Evolutionary conservation across 2,797 vertebrate species (phyloP).

Genomic region (Alosa sapidissima): DNA sequence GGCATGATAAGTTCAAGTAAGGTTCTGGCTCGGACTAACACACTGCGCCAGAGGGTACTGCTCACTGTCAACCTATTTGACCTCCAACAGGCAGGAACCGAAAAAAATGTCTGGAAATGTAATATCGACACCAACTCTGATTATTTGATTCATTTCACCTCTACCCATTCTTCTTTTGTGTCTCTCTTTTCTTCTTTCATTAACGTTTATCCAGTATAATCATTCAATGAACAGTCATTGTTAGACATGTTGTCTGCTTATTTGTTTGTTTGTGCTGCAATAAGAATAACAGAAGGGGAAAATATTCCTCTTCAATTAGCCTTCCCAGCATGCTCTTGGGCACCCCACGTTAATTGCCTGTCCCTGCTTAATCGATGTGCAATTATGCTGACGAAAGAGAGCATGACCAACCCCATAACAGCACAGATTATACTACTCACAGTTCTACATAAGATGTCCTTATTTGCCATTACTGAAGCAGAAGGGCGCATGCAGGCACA

Average conservation of each 20-base stretch:
- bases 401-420: neutral
- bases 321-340: neutral
- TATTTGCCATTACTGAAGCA: neutral
- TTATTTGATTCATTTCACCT: neutral
- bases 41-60: neutral
- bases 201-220: neutral
- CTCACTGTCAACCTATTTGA: neutral
- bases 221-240: neutral
- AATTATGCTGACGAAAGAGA: neutral
- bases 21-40: neutral
- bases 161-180: neutral
- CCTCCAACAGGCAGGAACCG: neutral
- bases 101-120: neutral
- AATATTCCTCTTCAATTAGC: neutral
- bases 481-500: neutral
- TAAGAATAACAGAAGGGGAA: neutral
- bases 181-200: neutral
- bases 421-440: neutral
- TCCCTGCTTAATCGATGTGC: neutral
- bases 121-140: neutral
- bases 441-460: neutral
- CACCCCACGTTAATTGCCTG: neutral
- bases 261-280: neutral
- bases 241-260: neutral
- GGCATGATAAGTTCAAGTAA: neutral